Evolutionary conservation across 2,888 invertebrate genomes (phyloP).

Genomic region (Platycnemis pennipes): DNA sequence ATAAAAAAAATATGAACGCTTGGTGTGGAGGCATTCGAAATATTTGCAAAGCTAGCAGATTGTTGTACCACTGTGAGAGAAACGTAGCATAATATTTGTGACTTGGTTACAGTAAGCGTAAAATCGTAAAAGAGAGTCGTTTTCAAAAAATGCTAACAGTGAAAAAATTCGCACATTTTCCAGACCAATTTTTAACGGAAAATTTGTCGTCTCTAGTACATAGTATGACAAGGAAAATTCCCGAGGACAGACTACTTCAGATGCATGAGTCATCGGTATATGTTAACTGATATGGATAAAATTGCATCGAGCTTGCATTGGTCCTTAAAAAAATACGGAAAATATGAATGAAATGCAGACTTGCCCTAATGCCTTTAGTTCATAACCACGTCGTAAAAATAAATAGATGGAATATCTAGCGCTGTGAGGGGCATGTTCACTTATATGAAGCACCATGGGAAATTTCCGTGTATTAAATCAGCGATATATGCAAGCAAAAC

Average conservation of each 20-base stretch:
- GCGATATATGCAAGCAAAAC: neutral
- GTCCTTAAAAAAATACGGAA: neutral
- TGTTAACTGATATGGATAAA: conserved; percentile 51
- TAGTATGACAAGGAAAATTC: neutral
- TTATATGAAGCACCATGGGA: neutral
- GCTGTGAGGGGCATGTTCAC: neutral
- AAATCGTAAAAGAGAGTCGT: no score
- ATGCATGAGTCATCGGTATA: neutral
- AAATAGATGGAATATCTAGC: neutral
- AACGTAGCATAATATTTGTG: no score
- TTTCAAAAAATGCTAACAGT: no score
- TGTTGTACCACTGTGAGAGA: no score
- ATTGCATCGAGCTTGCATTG: neutral
- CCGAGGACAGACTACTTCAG: neutral
- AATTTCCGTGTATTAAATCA: neutral
- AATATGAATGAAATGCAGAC: neutral
- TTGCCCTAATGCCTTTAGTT: neutral
- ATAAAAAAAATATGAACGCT: no score
- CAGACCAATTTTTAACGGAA: no score
- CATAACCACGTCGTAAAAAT: neutral
- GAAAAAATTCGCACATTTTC: no score
- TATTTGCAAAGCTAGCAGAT: no score
- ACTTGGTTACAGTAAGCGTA: no score
- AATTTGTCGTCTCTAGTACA: conserved; percentile 38
- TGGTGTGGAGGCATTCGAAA: no score